Conservation (phyloP, 2,888 invertebrate genomes). For the Dinocampus coccinellae region DNA sequence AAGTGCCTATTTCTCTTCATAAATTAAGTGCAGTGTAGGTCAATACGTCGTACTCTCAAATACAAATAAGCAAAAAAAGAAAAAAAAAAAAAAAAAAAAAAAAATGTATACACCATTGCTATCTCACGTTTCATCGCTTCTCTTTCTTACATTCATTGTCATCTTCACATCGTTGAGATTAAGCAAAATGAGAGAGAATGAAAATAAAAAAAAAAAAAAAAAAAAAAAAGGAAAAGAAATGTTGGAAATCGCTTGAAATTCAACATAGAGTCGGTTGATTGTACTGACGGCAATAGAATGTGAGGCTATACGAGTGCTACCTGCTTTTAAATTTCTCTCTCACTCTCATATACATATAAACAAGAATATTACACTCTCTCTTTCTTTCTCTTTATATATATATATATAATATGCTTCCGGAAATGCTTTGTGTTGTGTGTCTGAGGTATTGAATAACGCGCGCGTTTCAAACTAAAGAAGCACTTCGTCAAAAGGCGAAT, state of each 20-base stretch:
- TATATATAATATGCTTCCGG: conserved; percentile 45
- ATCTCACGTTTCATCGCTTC: not conserved
- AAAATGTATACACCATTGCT: not conserved
- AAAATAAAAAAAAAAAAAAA: not conserved
- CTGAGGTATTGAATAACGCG: conserved; percentile 37
- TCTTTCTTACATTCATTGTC: not conserved
- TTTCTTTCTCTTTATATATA: not conserved
- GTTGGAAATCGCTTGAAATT: conserved; percentile 37
- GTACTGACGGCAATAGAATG: not conserved
- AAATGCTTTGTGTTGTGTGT: conserved; percentile 48
- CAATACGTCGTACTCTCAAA: not conserved
- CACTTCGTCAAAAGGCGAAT: conserved; percentile 66
- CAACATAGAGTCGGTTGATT: conserved; percentile 13
- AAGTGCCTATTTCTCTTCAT: not conserved
- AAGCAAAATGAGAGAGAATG: not conserved
- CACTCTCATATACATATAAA: too few species aligned
- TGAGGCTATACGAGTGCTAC: conserved; percentile 15
- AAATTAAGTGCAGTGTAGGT: not conserved
- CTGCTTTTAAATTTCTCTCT: conserved; percentile 21
- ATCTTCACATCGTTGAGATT: not conserved
- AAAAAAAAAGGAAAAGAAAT: conserved; percentile 13
- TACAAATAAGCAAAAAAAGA: not conserved
- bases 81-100: not conserved
- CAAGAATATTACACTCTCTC: not conserved
- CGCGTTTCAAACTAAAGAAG: conserved; percentile 59